Percentiles rank a stretch among this genome's conserved stretches.
Conservation (phyloP, 2,113 vertebrate genomes). For the Ariopsis seemanni region DNA sequence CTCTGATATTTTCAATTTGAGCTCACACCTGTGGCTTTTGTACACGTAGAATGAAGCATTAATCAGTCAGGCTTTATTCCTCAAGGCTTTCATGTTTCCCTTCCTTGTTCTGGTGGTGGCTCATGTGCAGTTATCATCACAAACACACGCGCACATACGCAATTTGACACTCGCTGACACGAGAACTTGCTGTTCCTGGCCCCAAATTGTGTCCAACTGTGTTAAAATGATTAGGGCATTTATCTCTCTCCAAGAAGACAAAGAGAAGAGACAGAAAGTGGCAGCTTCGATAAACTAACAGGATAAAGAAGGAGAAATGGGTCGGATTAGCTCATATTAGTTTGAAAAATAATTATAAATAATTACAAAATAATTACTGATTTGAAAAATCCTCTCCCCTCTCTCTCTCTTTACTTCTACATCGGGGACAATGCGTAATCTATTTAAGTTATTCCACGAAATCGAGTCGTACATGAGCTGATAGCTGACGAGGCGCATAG, state of each 20-base stretch:
- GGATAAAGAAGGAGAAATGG: slow-evolving; percentile 36
- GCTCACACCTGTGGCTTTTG: slow-evolving; percentile 37
- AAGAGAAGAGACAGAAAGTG: slow-evolving; percentile 24
- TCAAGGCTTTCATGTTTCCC: slow-evolving; percentile 26
- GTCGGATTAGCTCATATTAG: too few species aligned
- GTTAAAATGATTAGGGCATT: slow-evolving; percentile 28
- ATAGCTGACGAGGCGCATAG: too few species aligned
- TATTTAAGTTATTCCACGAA: too few species aligned
- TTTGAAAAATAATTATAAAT: too few species aligned
- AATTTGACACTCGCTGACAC: slow-evolving; percentile 3
- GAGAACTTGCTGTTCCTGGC: slow-evolving; percentile 28
- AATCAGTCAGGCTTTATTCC: slow-evolving; percentile 28
- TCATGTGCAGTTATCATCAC: neutral
- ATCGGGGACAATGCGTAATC: neutral
- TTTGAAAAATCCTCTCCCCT: neutral
- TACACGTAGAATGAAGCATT: slow-evolving; percentile 26
- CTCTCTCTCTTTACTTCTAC: neutral
- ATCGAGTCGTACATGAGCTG: too few species aligned
- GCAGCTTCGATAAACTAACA: slow-evolving; percentile 4
- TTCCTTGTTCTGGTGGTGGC: slow-evolving; percentile 18
- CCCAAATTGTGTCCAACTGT: slow-evolving; percentile 26
- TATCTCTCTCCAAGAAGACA: slow-evolving; percentile 4
- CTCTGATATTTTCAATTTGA: slow-evolving; percentile 35
- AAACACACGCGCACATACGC: neutral
- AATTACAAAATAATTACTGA: neutral